Evolutionary conservation across 1,140 invertebrate species (phyloP), one percentile per base, ranked within the genome.

Genomic region (Leptinotarsa lineolata): DNA sequence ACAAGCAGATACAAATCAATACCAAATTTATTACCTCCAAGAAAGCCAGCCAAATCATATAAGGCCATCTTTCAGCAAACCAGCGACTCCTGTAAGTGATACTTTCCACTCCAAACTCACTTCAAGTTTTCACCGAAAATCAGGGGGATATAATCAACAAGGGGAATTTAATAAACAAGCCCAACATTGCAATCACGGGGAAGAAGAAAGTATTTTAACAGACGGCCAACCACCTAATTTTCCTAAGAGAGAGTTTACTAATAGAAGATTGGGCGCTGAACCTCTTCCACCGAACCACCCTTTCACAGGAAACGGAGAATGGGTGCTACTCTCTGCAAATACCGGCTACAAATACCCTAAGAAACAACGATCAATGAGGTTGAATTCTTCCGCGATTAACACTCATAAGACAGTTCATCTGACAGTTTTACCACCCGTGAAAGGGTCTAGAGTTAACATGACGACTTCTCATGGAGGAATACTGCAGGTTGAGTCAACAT

Each of bases 381-480:
- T 81, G 77, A 15, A 77, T 74, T 63, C 73, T 11, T 72, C 72
- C 18, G 61, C 83, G 3, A 80, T 87, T 67, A 83, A 82, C n/a
- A 85, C 84, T 70, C 87, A 88, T 75, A 86, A 87, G 83, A 84
- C 89, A 4, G 89, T 93, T 60, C 87, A 88, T 74, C 84, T 93
- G 77, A 93, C 91, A 45, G 92, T 93, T 46, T 83, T 93, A 68
- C 92, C 92, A 45, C 87, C 89, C 18, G 79, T 89, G 24, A 89
- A 91, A 80, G 88, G 88, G 72, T 88, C 88, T 12, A 86, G 86
- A 70, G 82, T 85, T 22, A 92, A 92, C 77, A 89, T 88, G 86
- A 92, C 92, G 1, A 91, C 90, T 12, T 92, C 92, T 0, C 92
- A 93, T 79, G 91, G 91, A 45, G 92, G 92, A 15, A 83, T 94